Evolutionary conservation across 2,113 vertebrate species (phyloP), one percentile per base, ranked within the genome.

Genomic region (Psophia crepitans): DNA sequence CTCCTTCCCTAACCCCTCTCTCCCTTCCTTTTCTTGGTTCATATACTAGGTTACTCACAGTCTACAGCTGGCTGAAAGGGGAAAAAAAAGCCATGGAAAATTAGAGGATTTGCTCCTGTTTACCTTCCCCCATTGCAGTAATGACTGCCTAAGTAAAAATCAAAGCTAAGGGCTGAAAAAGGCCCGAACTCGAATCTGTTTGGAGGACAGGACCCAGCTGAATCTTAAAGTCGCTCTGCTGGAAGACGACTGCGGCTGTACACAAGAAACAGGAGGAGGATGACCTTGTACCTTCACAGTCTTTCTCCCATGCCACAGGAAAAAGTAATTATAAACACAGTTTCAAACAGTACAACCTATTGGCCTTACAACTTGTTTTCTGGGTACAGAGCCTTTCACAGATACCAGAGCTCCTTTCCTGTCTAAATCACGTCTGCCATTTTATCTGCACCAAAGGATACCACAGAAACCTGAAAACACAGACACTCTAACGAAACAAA

Each of bases 11-110:
- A 90, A 43, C 81, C 19, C 73, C 43, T n/a, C 21, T 69, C 64
- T 92, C 65, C 24, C 37, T 88, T 86, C 90, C 56, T 97, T 84
- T 90, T 84, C 83, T 92, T 89, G 35, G 32, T 93, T 90, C 82
- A n/a, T 58, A 28, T 54, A 64, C 30, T 30, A 53, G 15, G 82
- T 77, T 92, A 84, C 33, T 60, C 83, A 53, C 51, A 71, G 56
- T 43, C 33, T 56, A 35, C 24, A 70, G 75, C 44, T 32, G 44
- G 17, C 41, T 91, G 35, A 44, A 83, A 92, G 12, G 80, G 12
- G 9, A n/a, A 49, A 74, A 83, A 77, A 39, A 73, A 54, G 6
- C 3, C 46, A n/a, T 11, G 5, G 18, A 70, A 96, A 92, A 87
- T 33, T 33, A 66, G 48, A 35, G 33, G 26, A 89, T 80, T 74